Conservation (phyloP, 2,797 vertebrate genomes). For the Microcaecilia unicolor region DNA sequence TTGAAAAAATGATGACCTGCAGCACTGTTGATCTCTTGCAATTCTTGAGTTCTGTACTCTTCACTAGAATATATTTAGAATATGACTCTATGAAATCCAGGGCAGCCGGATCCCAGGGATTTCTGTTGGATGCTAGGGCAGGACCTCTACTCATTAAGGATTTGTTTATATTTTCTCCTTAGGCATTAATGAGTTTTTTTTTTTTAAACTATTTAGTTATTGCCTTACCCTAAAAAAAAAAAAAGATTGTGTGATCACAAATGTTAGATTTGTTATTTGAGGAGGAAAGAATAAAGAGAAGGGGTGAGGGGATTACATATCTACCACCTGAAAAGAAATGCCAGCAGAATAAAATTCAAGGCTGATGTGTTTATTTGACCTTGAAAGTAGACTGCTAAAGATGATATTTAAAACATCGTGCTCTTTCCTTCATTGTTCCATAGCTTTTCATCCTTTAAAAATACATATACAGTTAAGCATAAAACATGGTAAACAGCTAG, state of each 20-base stretch:
- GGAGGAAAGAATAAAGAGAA: too few relatives aligned
- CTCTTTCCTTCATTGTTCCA: too few relatives aligned
- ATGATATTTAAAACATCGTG: too few relatives aligned
- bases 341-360: too few relatives aligned
- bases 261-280: too few relatives aligned
- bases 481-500: slow-evolving; percentile 4
- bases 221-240: too few relatives aligned
- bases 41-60: slow-evolving; percentile 17
- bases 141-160: neutral
- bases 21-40: slow-evolving; percentile 24
- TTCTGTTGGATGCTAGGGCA: slow-evolving; percentile 23
- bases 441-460: neutral
- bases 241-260: neutral
- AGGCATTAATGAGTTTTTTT: slow-evolving; percentile 17
- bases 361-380: too few relatives aligned
- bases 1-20: slow-evolving; percentile 20
- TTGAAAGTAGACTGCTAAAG: too few relatives aligned
- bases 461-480: slow-evolving; percentile 22
- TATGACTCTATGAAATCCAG: slow-evolving; percentile 33
- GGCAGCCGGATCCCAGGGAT: slow-evolving; percentile 1
- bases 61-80: slow-evolving; percentile 20
- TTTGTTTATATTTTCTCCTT: slow-evolving; percentile 13
- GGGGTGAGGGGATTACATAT: too few relatives aligned
- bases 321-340: too few relatives aligned
- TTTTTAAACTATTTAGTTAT: too few relatives aligned